Conservation (phyloP, 1,140 invertebrate species). For the Drosophila simulans region DNA sequence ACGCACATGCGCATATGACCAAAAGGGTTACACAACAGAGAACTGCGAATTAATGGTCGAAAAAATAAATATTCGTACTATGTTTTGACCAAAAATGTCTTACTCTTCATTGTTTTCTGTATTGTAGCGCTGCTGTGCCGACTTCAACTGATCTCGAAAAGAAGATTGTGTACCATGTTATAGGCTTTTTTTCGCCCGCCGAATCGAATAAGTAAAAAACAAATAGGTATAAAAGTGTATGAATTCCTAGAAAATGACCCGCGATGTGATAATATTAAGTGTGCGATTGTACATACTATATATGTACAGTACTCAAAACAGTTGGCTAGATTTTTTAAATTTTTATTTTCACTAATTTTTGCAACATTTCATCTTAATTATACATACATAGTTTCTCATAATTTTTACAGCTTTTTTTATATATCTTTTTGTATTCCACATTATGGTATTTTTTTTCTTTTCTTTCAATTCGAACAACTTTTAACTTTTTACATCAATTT, state of each 20-base stretch:
- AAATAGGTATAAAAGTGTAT: no score
- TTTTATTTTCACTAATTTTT: slow-evolving; percentile 79
- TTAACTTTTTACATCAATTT: slow-evolving; percentile 76
- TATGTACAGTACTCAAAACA: background rate
- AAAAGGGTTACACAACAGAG: background rate
- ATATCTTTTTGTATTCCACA: slow-evolving; percentile 43
- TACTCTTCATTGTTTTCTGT: background rate
- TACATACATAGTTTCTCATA: slow-evolving; percentile 79
- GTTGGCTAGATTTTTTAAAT: slow-evolving; percentile 33
- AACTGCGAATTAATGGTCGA: background rate
- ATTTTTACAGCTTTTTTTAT: slow-evolving; percentile 69
- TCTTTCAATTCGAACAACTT: slow-evolving; percentile 70
- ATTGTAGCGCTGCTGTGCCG: background rate
- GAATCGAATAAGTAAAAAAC: no score
- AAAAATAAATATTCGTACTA: background rate
- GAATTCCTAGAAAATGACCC: no score
- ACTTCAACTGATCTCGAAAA: no score
- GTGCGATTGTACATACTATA: no score
- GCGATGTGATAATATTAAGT: no score
- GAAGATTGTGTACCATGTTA: no score
- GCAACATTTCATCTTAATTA: slow-evolving; percentile 77
- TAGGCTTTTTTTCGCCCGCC: no score
- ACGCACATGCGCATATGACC: background rate
- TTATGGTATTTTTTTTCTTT: slow-evolving; percentile 37
- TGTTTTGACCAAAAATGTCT: background rate